Evolutionary conservation across 2,797 vertebrate species (phyloP).

Genomic region (Gymnothorax reevesii): DNA sequence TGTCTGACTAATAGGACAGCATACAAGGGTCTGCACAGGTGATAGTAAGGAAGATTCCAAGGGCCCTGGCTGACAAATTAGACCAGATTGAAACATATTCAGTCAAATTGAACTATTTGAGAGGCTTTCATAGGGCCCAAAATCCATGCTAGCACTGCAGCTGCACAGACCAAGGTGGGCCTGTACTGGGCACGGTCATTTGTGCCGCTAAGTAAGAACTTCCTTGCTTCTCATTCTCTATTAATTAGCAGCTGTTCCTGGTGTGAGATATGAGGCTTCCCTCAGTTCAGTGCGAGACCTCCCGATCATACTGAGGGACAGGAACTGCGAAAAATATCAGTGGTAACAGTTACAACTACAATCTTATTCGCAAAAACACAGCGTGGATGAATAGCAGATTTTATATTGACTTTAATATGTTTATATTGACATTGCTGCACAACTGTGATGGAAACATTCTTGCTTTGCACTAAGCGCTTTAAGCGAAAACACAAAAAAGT

Average conservation of each 20-base stretch:
- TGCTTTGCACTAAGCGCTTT: not conserved
- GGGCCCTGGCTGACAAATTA: no score
- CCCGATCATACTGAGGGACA: no score
- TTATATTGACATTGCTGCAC: not conserved
- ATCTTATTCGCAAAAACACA: not conserved
- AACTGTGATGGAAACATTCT: not conserved
- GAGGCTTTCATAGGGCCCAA: no score
- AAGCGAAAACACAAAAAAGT: not conserved
- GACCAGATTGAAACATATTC: no score
- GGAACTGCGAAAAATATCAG: not conserved
- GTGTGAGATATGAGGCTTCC: not conserved
- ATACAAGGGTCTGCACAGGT: no score
- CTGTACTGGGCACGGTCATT: not conserved
- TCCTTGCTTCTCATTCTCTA: not conserved
- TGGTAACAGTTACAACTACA: not conserved
- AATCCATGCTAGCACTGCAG: no score
- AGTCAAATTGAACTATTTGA: no score
- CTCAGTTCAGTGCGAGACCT: not conserved
- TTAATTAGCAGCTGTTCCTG: not conserved
- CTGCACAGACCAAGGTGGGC: not conserved
- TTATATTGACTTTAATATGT: not conserved
- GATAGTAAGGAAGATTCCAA: no score
- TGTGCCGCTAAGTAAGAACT: not conserved
- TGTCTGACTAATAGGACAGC: no score
- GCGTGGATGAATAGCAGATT: not conserved